These are phyloP conservation scores for Plutomurus gul DNA, from an alignment of 1,140 invertebrate species.

Conservation along the genomic window DNA sequence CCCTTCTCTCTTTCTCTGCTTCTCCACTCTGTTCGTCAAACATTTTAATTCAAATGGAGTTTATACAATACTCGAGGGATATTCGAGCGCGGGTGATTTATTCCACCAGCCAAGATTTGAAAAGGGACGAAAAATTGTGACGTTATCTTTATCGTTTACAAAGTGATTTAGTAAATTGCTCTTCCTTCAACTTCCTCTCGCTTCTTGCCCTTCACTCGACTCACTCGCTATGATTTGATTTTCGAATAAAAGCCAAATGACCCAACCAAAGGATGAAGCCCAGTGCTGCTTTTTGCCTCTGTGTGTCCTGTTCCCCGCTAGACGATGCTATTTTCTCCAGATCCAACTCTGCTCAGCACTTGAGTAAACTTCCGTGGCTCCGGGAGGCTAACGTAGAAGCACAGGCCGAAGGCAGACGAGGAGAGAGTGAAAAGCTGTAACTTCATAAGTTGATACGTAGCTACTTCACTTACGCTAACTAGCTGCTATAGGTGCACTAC, in stretches of 20 bases:
- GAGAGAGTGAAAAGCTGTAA: not conserved
- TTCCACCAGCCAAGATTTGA: constrained; percentile 38
- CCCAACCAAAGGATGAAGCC: not conserved
- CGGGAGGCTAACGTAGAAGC: not conserved
- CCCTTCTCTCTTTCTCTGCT: not conserved
- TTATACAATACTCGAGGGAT: constrained; percentile 41
- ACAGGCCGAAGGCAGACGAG: not conserved
- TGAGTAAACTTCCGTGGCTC: constrained; percentile 1
- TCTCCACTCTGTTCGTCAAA: constrained; percentile 15
- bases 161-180: constrained; percentile 46
- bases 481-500: not conserved
- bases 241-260: constrained; percentile 32
- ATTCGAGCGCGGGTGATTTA: constrained; percentile 35
- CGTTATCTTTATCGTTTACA: constrained; percentile 36
- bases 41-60: constrained; percentile 44
- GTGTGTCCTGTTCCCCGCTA: not conserved
- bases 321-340: too few species aligned
- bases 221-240: constrained; percentile 23
- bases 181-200: constrained; percentile 13
- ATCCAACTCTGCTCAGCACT: constrained; percentile 8
- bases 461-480: not conserved
- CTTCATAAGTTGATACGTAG: not conserved
- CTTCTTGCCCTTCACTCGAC: constrained; percentile 5
- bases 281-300: not conserved
- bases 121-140: constrained; percentile 42